A percentile compares a stretch with the other conserved stretches of the same genome.
Conservation (phyloP, 2,888 invertebrate species). For the Eucriotettix oculatus region DNA sequence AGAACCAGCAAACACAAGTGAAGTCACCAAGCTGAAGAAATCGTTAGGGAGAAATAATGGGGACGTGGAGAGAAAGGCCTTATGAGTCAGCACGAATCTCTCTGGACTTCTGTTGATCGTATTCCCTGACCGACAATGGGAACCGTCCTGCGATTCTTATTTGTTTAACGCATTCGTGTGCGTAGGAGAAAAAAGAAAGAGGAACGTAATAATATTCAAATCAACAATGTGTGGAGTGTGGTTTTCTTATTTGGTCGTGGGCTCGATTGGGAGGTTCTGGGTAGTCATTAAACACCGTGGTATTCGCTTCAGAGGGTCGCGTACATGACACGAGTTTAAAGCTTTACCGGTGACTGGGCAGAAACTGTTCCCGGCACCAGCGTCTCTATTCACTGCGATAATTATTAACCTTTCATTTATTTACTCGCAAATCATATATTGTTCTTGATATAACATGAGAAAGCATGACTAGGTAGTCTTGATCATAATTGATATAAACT, state of each 20-base stretch:
- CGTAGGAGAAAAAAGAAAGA: neutral
- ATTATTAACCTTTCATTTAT: no score
- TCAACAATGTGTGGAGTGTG: neutral
- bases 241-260: neutral
- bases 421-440: no score
- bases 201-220: neutral
- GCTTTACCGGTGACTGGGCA: neutral
- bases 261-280: neutral
- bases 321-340: neutral
- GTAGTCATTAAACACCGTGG: neutral
- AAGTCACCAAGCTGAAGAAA: constrained; percentile 7
- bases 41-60: constrained; percentile 6
- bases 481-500: no score
- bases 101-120: neutral
- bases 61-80: neutral
- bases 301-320: neutral
- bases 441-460: no score
- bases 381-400: no score
- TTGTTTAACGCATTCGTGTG: neutral
- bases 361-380: neutral
- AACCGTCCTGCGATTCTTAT: neutral
- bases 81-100: constrained; percentile 5
- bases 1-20: constrained; percentile 1
- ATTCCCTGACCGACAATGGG: neutral
- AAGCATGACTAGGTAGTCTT: no score